Percentiles rank a stretch among this genome's conserved stretches.
Conservation (phyloP, 2,888 invertebrate species). For the Eilema griseolum region DNA sequence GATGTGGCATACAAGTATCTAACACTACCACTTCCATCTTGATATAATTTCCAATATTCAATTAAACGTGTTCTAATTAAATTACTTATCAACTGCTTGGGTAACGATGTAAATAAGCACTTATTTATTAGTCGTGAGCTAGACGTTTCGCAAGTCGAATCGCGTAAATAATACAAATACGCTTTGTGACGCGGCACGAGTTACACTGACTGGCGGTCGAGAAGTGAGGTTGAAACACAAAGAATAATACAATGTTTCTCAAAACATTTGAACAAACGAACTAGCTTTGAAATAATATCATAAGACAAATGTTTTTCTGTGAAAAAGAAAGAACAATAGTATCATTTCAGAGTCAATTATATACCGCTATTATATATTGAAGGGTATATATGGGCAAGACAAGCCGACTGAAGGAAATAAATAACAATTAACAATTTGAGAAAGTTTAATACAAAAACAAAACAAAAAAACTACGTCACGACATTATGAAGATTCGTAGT, state of each 20-base stretch:
- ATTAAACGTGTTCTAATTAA: conserved; percentile 79
- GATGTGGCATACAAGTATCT: conserved; percentile 44
- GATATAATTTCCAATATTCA: conserved; percentile 75
- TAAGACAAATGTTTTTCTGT: not conserved
- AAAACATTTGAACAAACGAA: not conserved
- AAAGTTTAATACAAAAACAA: too few species aligned
- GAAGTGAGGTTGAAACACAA: conserved; percentile 54
- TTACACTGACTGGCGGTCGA: conserved; percentile 65
- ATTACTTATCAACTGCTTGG: conserved; percentile 75
- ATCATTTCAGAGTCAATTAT: not conserved
- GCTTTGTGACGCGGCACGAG: conserved; percentile 65
- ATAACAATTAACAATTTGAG: too few species aligned
- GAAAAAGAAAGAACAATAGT: not conserved
- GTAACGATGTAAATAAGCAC: conserved; percentile 76
- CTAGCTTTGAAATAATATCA: not conserved
- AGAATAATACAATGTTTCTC: not conserved
- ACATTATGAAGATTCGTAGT: too few species aligned
- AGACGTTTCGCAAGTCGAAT: conserved; percentile 76
- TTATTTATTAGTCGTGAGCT: conserved; percentile 80
- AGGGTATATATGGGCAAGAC: too few species aligned
- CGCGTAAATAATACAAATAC: conserved; percentile 77
- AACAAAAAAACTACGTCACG: too few species aligned
- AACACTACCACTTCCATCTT: conserved; percentile 47
- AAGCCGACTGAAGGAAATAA: too few species aligned
- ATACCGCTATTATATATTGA: not conserved